phyloP scores from a whole-genome alignment of 2,113 vertebrate species.

The Microcebus murinus region DNA sequence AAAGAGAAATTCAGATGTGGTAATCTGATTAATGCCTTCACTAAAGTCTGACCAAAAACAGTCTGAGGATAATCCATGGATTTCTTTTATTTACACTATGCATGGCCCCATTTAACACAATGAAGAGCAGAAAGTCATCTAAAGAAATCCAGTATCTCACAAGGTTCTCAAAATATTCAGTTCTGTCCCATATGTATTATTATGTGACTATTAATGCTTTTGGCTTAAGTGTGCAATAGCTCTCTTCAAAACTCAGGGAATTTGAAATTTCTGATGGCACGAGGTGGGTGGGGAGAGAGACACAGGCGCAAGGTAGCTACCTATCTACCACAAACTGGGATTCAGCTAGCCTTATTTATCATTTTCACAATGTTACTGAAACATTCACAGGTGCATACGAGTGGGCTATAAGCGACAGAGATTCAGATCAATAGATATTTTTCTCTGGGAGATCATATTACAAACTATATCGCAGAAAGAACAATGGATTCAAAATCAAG shows the following conservation, averaged over 20 bases:
- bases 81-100: neutral
- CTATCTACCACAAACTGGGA: neutral
- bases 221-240: neutral
- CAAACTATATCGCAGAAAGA: neutral
- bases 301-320: neutral
- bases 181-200: neutral
- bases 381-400: neutral
- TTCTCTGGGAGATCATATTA: neutral
- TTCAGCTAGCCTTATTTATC: neutral
- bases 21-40: neutral
- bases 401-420: neutral
- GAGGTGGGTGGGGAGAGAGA: neutral
- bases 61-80: neutral
- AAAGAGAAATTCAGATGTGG: conserved; percentile 1
- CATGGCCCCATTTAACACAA: neutral
- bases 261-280: neutral
- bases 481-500: neutral
- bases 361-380: neutral
- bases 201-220: neutral
- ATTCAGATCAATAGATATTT: neutral
- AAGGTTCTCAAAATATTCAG: neutral
- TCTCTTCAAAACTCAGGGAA: neutral
- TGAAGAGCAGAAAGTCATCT: neutral
- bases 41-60: neutral
- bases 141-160: neutral